These are phyloP conservation scores for Rhizoglyphus robini DNA, from an alignment of 1,140 invertebrate species.

Conservation along the genomic window DNA sequence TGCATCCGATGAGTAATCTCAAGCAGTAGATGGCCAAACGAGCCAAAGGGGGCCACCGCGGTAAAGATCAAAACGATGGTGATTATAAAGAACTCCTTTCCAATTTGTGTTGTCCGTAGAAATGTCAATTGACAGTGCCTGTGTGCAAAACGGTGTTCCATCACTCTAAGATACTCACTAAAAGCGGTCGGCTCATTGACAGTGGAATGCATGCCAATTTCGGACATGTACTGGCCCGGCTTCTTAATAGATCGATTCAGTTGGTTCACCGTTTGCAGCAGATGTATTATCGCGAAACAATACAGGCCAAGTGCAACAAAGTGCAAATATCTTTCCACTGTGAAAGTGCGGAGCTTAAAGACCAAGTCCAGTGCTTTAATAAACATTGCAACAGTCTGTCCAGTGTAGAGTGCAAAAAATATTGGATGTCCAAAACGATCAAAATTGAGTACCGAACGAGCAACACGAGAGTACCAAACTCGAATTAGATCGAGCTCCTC, in stretches of 20 bases:
- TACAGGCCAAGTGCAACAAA: background rate
- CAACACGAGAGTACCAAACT: background rate
- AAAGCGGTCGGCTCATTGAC: background rate
- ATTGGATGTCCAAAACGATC: background rate
- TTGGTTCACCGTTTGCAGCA: background rate
- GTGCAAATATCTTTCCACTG: background rate
- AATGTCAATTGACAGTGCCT: background rate
- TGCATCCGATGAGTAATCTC: background rate
- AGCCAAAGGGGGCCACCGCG: background rate
- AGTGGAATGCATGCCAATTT: background rate
- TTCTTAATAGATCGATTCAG: background rate
- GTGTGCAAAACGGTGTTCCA: background rate
- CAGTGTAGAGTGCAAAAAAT: background rate
- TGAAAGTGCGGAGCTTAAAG: background rate
- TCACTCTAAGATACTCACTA: background rate
- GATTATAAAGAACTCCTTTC: conserved; percentile 2
- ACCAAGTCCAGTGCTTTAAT: background rate
- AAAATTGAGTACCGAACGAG: background rate
- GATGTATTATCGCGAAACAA: background rate
- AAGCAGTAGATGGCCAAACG: background rate
- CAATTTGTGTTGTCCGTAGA: background rate
- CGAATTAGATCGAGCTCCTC: background rate
- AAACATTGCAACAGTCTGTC: background rate
- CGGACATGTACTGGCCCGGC: background rate
- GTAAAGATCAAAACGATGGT: background rate